A percentile compares a stretch with the other conserved stretches of the same genome.
Evolutionary conservation across 2,797 vertebrate genomes (phyloP).

Genomic region (Myiotriccus ornatus): DNA sequence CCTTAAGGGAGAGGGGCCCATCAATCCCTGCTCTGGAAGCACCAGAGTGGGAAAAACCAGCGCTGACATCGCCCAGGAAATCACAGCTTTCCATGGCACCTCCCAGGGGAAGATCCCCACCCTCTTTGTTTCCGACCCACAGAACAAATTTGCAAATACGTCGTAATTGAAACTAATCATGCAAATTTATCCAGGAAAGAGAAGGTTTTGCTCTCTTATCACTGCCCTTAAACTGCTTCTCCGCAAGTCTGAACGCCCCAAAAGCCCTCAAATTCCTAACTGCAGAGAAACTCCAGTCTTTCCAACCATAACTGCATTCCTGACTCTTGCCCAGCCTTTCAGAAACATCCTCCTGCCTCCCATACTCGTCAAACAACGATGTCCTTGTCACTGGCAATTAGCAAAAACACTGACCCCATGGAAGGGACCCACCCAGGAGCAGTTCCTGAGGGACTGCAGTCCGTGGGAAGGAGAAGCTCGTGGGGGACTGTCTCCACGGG

Average conservation of each 20-base stretch:
- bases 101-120: background rate
- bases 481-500: background rate
- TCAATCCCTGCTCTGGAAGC: slow-evolving; percentile 7
- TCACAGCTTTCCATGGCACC: background rate
- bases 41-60: background rate
- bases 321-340: background rate
- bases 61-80: background rate
- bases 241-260: background rate
- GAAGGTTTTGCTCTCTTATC: background rate
- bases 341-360: background rate
- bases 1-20: background rate
- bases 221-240: background rate
- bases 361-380: accelerated
- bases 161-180: background rate
- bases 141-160: background rate
- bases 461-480: background rate
- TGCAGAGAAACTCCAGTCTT: background rate
- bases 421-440: background rate
- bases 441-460: background rate
- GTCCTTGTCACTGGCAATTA: background rate
- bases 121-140: background rate
- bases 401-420: background rate
- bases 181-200: background rate
- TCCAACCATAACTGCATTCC: background rate
- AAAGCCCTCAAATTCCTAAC: background rate